A percentile compares a stretch with the other conserved stretches of the same genome.
Evolutionary conservation across 2,888 invertebrate species (phyloP).

Genomic region (Hydrotaea cyrtoneurina): DNA sequence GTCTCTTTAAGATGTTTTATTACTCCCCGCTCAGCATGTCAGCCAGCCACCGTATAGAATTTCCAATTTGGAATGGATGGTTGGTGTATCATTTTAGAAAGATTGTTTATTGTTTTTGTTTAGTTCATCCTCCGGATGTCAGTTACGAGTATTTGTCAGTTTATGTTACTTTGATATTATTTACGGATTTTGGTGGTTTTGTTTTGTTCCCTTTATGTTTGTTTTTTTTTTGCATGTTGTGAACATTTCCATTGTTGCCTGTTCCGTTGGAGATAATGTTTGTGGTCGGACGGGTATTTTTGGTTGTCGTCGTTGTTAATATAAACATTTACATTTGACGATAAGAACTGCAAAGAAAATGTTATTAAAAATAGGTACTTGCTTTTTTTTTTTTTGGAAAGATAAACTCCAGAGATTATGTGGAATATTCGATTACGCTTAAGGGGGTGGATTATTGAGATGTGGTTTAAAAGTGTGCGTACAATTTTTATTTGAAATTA

Average conservation of each 20-base stretch:
- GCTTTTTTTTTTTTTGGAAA: not conserved
- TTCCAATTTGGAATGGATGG: constrained; percentile 25
- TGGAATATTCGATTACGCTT: constrained; percentile 7
- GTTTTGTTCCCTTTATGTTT: not conserved
- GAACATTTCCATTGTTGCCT: not conserved
- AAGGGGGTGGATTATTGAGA: not conserved
- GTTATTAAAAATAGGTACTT: constrained; percentile 22
- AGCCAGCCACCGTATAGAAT: constrained; percentile 14
- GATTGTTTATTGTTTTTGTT: constrained; percentile 34
- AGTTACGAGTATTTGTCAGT: not conserved
- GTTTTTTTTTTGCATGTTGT: not conserved
- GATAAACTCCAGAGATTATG: constrained; percentile 38
- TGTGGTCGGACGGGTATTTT: not conserved
- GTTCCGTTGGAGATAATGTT: constrained; percentile 11
- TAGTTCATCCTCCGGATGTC: not conserved
- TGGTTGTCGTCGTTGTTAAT: constrained; percentile 9
- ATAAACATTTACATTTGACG: constrained; percentile 31
- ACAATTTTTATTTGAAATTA: no score
- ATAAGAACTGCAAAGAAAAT: not conserved
- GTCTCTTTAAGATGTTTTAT: constrained; percentile 73
- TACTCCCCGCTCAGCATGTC: constrained; percentile 36
- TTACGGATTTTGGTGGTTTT: constrained; percentile 2
- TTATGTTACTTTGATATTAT: constrained; percentile 9
- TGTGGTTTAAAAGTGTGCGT: no score
- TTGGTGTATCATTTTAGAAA: not conserved